These are phyloP conservation scores for Masticophis lateralis DNA, from an alignment of 2,797 vertebrate species.

Conservation along the genomic window DNA sequence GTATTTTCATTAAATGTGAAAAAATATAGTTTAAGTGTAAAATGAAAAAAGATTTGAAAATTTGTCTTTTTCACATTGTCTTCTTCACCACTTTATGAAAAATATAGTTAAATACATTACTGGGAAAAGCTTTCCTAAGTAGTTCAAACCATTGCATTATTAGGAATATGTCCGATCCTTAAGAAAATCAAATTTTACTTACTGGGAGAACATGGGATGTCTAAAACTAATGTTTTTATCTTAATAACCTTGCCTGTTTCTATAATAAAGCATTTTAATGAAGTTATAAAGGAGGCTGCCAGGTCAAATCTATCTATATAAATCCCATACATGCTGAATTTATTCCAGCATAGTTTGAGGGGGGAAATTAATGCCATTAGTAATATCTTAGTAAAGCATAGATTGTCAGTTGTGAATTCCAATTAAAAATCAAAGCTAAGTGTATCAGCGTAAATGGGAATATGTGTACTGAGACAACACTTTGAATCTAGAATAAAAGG, in stretches of 20 bases:
- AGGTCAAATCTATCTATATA: slow-evolving; percentile 24
- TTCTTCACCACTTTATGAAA: slow-evolving; percentile 18
- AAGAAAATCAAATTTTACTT: slow-evolving; percentile 22
- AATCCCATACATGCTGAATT: slow-evolving; percentile 23
- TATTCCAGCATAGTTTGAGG: slow-evolving; percentile 23
- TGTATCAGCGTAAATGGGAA: background rate
- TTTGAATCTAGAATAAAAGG: slow-evolving; percentile 38
- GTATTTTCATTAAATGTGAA: background rate
- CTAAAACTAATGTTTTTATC: slow-evolving; percentile 34
- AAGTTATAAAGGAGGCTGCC: slow-evolving; percentile 3
- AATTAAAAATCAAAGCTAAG: slow-evolving; percentile 38
- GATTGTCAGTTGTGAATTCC: slow-evolving; percentile 28
- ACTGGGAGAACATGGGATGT: slow-evolving; percentile 19
- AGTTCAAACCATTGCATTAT: slow-evolving; percentile 3
- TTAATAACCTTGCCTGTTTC: slow-evolving; percentile 33
- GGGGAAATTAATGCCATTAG: slow-evolving; percentile 5
- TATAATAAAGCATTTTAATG: slow-evolving; percentile 34
- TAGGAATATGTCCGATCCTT: slow-evolving; percentile 22
- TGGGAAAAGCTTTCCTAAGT: background rate
- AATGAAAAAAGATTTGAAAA: slow-evolving; percentile 8
- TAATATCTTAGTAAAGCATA: slow-evolving; percentile 6
- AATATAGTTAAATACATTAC: slow-evolving; percentile 16
- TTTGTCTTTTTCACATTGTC: slow-evolving; percentile 16
- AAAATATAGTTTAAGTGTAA: background rate
- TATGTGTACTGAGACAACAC: slow-evolving; percentile 12